phyloP scores from a whole-genome alignment of 2,113 vertebrate genomes.

The Triplophysa tibetana region DNA sequence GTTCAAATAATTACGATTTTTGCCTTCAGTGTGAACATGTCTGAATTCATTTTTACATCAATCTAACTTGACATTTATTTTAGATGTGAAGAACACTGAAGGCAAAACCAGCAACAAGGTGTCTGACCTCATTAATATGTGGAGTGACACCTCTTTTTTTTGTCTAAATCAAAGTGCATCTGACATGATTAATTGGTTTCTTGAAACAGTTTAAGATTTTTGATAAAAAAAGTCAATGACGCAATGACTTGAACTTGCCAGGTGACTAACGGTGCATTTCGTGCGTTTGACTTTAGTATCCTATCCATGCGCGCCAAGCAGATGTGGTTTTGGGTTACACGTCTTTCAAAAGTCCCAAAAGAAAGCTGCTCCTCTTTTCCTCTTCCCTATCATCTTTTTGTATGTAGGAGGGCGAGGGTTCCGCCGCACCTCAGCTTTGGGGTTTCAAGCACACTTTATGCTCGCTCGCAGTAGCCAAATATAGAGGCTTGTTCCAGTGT shows the following conservation, averaged over 20 bases:
- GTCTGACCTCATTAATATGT: no score
- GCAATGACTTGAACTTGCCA: no score
- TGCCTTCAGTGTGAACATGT: no score
- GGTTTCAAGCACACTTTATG: conserved; percentile 67
- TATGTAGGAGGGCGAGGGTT: conserved; percentile 43
- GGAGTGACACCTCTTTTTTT: no score
- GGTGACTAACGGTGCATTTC: no score
- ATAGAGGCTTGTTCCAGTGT: conserved; percentile 45
- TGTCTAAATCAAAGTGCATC: no score
- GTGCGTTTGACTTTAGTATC: conserved; percentile 26
- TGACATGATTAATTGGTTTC: no score
- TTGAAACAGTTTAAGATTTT: no score
- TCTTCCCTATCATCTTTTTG: conserved; percentile 51
- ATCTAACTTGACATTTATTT: not conserved
- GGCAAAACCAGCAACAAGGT: no score
- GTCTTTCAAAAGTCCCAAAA: conserved; percentile 49
- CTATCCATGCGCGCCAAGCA: conserved; percentile 29
- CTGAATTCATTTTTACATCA: not conserved
- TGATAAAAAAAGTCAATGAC: no score
- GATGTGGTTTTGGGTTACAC: conserved; percentile 53
- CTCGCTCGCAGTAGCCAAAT: conserved; percentile 54
- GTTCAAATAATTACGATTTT: not conserved
- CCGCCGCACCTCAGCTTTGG: conserved; percentile 64
- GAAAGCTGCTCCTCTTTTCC: conserved; percentile 58
- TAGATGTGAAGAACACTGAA: no score